Conservation (phyloP, 1,140 invertebrate species). For the Ditylenchus dipsaci region DNA sequence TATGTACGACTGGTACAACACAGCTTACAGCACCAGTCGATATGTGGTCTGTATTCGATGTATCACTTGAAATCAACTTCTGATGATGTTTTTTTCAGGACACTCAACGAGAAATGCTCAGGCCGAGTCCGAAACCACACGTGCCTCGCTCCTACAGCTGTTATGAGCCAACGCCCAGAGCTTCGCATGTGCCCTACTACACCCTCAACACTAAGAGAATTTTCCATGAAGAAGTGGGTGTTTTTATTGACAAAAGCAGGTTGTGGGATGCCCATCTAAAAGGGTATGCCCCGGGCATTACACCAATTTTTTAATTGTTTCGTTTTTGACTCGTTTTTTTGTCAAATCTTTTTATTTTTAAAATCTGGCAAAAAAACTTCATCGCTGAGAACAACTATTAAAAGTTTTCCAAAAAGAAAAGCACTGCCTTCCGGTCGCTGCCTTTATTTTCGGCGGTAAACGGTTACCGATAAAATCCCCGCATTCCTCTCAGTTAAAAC, state of each 20-base stretch:
- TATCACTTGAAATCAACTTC: slow-evolving; percentile 2
- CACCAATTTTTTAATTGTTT: too few relatives aligned
- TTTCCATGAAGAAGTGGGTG: slow-evolving; percentile 52
- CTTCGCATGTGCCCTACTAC: slow-evolving; percentile 55
- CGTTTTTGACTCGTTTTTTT: too few relatives aligned
- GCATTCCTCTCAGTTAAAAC: too few relatives aligned
- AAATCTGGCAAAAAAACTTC: too few relatives aligned
- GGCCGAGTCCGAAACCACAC: slow-evolving; percentile 23
- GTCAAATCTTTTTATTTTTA: too few relatives aligned
- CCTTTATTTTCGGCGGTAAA: too few relatives aligned
- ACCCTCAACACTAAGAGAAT: slow-evolving; percentile 56
- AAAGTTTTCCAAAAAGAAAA: too few relatives aligned
- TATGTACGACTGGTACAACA: slow-evolving; percentile 52
- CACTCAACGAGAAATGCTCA: slow-evolving; percentile 42
- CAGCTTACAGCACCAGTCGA: slow-evolving; percentile 46
- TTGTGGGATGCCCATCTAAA: too few relatives aligned
- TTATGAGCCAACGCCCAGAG: slow-evolving; percentile 7
- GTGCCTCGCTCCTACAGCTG: slow-evolving; percentile 5
- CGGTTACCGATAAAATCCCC: too few relatives aligned
- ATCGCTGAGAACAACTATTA: too few relatives aligned
- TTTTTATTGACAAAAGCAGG: background rate
- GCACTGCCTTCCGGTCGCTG: too few relatives aligned
- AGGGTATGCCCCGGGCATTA: too few relatives aligned
- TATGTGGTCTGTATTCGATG: slow-evolving; percentile 29
- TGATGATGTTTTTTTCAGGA: slow-evolving; percentile 17